Evolutionary conservation across 1,140 invertebrate species (phyloP).

Genomic region (Aplysia californica): DNA sequence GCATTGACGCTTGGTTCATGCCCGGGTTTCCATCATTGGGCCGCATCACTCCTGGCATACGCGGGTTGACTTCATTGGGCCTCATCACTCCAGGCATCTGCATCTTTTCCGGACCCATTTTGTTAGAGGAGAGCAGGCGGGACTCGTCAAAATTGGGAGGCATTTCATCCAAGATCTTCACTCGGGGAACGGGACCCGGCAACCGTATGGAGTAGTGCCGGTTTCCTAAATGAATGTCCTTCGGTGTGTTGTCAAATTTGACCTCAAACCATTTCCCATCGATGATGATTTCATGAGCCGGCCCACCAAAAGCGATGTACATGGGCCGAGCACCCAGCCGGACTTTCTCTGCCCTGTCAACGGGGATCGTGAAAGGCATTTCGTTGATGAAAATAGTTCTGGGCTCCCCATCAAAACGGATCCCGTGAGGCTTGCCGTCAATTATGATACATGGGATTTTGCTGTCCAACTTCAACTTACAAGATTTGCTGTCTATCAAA

Average conservation of each 20-base stretch:
- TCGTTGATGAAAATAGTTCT: conserved; percentile 91
- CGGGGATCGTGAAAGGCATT: conserved; percentile 76
- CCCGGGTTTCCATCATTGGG: too few relatives aligned
- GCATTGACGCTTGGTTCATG: too few relatives aligned
- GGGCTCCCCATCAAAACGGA: conserved; percentile 91
- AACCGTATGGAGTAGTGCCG: conserved; percentile 87
- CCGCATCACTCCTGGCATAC: too few relatives aligned
- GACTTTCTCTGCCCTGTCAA: conserved; percentile 82
- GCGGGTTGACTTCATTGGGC: too few relatives aligned
- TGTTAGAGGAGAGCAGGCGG: conserved; percentile 13
- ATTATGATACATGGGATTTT: conserved; percentile 85
- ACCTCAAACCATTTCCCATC: conserved; percentile 73
- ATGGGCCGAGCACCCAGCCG: conserved; percentile 80
- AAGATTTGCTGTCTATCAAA: conserved; percentile 82
- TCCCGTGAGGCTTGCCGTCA: conserved; percentile 71
- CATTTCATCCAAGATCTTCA: conserved; percentile 69
- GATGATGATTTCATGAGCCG: conserved; percentile 85
- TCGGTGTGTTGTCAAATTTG: conserved; percentile 59
- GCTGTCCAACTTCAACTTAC: conserved; percentile 88
- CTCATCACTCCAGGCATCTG: too few relatives aligned
- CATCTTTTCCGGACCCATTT: too few relatives aligned
- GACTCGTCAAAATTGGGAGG: conserved; percentile 36
- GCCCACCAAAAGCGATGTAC: conserved; percentile 88
- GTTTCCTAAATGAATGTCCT: conserved; percentile 63
- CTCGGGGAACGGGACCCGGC: conserved; percentile 81